Percentiles rank a stretch among this genome's conserved stretches.
Evolutionary conservation across 2,113 vertebrate genomes (phyloP).

Genomic region (Myrmecophaga tridactyla): DNA sequence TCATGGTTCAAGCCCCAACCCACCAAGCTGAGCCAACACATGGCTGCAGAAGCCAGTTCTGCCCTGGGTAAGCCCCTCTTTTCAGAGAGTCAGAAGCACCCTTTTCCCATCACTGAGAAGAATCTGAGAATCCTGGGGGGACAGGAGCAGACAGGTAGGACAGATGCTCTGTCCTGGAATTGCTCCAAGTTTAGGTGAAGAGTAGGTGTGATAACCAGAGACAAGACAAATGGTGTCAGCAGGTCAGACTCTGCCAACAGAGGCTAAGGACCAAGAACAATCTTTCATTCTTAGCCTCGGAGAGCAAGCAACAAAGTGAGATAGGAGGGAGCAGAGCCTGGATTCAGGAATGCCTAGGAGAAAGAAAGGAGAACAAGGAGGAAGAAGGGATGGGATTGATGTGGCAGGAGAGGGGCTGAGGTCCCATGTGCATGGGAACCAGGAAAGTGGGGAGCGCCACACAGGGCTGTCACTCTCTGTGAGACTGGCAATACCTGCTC

Average conservation of each 20-base stretch:
- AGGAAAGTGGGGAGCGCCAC: fast-evolving
- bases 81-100: background rate
- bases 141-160: background rate
- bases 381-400: fast-evolving
- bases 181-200: background rate
- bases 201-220: background rate
- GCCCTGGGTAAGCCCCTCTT: fast-evolving
- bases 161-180: background rate
- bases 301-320: fast-evolving
- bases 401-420: background rate
- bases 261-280: fast-evolving
- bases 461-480: fast-evolving
- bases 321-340: background rate
- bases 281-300: too few species aligned
- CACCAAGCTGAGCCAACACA: fast-evolving
- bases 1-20: background rate
- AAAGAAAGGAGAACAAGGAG: background rate
- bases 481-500: background rate
- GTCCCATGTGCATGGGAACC: too few species aligned
- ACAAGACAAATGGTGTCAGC: too few species aligned
- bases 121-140: background rate
- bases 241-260: background rate
- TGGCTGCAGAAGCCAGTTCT: background rate
- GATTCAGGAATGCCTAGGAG: background rate
- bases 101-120: fast-evolving